A percentile compares a stretch with the other conserved stretches of the same genome.
These are phyloP conservation scores for Microchirus variegatus DNA, from an alignment of 2,797 vertebrate species.

Conservation along the genomic window DNA sequence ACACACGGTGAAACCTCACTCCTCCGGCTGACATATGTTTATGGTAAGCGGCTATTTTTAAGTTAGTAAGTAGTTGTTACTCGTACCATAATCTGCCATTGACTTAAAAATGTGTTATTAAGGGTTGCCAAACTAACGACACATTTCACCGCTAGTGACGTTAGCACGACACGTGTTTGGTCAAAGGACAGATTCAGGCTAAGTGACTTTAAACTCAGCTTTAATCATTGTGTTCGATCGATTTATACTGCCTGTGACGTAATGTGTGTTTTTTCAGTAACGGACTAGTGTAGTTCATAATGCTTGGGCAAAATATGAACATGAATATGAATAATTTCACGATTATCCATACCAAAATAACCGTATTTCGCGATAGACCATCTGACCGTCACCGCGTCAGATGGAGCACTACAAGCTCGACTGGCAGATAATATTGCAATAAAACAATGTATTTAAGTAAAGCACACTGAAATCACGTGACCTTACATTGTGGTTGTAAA, in stretches of 20 bases:
- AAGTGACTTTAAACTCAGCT: conserved; percentile 11
- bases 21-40: neutral
- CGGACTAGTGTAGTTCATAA: conserved; percentile 1
- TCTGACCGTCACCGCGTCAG: too few species aligned
- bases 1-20: too few species aligned
- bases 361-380: too few species aligned
- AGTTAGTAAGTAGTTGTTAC: neutral
- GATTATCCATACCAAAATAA: too few species aligned
- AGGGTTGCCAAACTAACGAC: neutral
- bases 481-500: too few species aligned
- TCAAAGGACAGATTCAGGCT: conserved; percentile 9
- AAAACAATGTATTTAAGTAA: too few species aligned
- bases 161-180: conserved; percentile 31
- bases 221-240: neutral
- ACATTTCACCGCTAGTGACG: neutral
- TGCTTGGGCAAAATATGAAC: too few species aligned
- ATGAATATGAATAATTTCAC: too few species aligned
- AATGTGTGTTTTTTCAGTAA: neutral
- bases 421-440: too few species aligned
- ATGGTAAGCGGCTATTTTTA: conserved; percentile 48
- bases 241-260: neutral
- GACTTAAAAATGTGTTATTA: neutral
- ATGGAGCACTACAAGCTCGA: too few species aligned
- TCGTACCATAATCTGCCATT: neutral
- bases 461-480: too few species aligned